These are phyloP conservation scores for Heterohyrax brucei DNA, from an alignment of 2,797 vertebrate genomes.

Conservation along the genomic window DNA sequence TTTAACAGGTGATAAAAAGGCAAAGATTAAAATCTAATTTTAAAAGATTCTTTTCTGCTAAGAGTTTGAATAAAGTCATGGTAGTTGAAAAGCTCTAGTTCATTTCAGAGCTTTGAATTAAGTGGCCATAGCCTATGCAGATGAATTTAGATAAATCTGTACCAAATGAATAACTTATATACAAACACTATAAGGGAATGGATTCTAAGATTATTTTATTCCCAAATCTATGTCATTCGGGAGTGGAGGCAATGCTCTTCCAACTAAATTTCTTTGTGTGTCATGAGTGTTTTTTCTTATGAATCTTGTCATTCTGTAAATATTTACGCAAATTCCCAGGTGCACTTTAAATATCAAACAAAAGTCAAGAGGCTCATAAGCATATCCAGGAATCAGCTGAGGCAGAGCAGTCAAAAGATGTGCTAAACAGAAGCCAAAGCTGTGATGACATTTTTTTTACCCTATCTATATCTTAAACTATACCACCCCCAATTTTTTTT, in stretches of 20 bases:
- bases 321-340: constrained; percentile 7
- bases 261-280: background rate
- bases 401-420: background rate
- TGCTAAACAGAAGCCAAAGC: background rate
- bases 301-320: constrained; percentile 13
- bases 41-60: background rate
- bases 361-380: background rate
- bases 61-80: background rate
- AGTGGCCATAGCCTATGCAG: background rate
- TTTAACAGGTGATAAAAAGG: background rate
- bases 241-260: background rate
- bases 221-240: background rate
- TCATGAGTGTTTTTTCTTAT: constrained; percentile 41
- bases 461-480: background rate
- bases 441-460: background rate
- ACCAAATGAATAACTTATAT: background rate
- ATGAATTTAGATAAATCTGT: background rate
- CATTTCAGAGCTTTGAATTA: constrained; percentile 29
- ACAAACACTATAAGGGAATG: background rate
- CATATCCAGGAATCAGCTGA: background rate
- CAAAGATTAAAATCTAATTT: background rate
- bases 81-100: background rate
- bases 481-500: background rate
- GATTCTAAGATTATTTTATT: background rate
- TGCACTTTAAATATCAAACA: constrained; percentile 30